Evolutionary conservation across 2,888 invertebrate species (phyloP), one percentile per base, ranked within the genome.

Genomic region (Liopterus haemorrhoidalis): DNA sequence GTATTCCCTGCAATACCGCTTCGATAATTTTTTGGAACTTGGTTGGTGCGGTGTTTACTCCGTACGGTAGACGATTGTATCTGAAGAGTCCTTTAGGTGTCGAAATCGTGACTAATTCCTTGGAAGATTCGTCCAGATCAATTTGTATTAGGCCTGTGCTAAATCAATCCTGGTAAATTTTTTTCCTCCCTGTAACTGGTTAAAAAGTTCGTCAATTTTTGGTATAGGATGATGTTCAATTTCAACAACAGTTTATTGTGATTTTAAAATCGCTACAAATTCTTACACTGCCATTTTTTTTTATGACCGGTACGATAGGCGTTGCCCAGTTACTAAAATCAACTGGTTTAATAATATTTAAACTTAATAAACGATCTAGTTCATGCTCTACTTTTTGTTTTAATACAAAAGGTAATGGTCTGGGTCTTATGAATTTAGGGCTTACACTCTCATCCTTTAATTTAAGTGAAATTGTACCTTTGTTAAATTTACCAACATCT

Each of bases 11-110:
- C 21, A 60, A 43, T 18, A 60, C 41, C 19, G 49, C 36, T 15
- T 61, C 58, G 52, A 60, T 57, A 24, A 57, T 53, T 38, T 53
- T 49, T 43, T 58, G 57, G 37, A 61, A 59, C 32, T 57, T 58
- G 15, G 57, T 56, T 22, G 61, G 60, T 19, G 59, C 57, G 14
- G 57, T 28, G 16, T 28, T 36, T 2, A 50, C 22, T 5, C 49
- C 50, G 42, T 41, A 50, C 11, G 31, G 20, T n/a, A 46, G 16
- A 4, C 43, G 5, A 16, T 42, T 53, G 33, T 47, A 50, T 12
- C 37, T 12, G 18, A 36, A 54, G 6, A 50, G 28, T 1, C 50
- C 51, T 37, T 42, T 47, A 6, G 51, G 50, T n/a, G 50, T 52
- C 5, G 38, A 20, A 20, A 51, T 48, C 1, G 52, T 53, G 12